Base-by-base conservation (phyloP, 2,797 vertebrate genomes). In the Clarias pachynema region DNA sequence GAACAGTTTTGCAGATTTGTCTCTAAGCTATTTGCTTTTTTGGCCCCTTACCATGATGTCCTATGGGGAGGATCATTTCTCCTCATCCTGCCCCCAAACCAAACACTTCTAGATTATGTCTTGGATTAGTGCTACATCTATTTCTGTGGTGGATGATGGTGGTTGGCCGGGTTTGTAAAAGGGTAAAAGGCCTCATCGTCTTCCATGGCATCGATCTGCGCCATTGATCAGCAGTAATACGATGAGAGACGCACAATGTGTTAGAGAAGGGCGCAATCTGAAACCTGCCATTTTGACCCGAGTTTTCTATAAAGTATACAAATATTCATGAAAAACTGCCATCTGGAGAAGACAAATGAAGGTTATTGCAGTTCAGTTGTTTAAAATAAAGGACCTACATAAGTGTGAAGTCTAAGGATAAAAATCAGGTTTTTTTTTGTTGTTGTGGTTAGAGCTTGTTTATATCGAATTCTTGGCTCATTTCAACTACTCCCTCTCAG, bases 201-300 rank as follows among this genome's bases (percentile, higher is more conserved):
- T 88, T 87, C 86, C 85, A 20, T 70, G 49, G 44, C 56, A 91
- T 89, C 57, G 87, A 91, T 91, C 79, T 37, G 65, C 70, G 79
- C 49, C 84, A 92, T 91, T 82, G 91, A 91, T 90, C 84, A 80
- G 78, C 29, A 53, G 90, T 84, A 89, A 89, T 79, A 85, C n/a
- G 87, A 91, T 84, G 84, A 89, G 86, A 87, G 85, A 66, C 37
- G 81, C 62, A 85, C 60, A 31, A 73, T 62, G 73, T 73, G 86
- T 88, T 63, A 87, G 84, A 56, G 85, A 82, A 74, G 79, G 79
- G 82, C n/a, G 89, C 68, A 88, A 90, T 80, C 34, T 5, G 86
- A 89, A 85, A 91, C 84, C 81, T 78, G 66, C 83, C 83, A 56
- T 82, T 89, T 84, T 86, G 40, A 72, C 86, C 63, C 16, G 49